Evolutionary conservation across 1,140 invertebrate species (phyloP).

Genomic region (Harpegnathos saltator): DNA sequence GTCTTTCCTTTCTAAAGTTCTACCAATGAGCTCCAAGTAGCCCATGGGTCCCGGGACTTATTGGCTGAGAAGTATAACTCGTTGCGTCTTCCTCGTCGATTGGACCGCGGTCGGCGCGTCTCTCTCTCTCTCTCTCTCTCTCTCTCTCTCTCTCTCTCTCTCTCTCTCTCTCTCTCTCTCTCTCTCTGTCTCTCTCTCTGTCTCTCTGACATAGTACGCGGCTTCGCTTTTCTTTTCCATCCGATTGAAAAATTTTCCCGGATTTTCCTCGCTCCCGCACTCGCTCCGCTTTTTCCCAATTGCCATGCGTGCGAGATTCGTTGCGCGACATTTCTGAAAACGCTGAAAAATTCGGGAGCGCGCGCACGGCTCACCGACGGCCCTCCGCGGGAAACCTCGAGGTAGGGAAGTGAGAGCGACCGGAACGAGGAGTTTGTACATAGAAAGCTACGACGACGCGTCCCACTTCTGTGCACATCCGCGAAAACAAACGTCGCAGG

Average conservation of each 20-base stretch:
- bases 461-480: conserved; percentile 68
- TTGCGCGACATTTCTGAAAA: conserved; percentile 19
- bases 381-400: neutral
- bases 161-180: conserved; percentile 8
- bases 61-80: conserved; percentile 78
- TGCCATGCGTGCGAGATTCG: neutral
- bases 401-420: neutral
- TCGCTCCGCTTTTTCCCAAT: neutral
- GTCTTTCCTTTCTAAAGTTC: conserved; percentile 69
- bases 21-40: conserved; percentile 78
- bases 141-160: neutral
- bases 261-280: neutral
- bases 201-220: neutral
- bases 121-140: conserved; percentile 9
- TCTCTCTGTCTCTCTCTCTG: neutral
- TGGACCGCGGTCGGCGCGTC: conserved; percentile 17
- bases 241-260: conserved; percentile 22
- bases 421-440: conserved; percentile 9
- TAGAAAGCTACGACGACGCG: conserved; percentile 65
- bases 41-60: conserved; percentile 62
- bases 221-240: conserved; percentile 39
- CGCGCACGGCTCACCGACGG: neutral
- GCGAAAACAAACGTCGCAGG: conserved; percentile 64
- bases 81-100: conserved; percentile 48
- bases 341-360: conserved; percentile 9